phyloP scores from a whole-genome alignment of 1,140 invertebrate genomes.

The Eupeodes corollae region DNA sequence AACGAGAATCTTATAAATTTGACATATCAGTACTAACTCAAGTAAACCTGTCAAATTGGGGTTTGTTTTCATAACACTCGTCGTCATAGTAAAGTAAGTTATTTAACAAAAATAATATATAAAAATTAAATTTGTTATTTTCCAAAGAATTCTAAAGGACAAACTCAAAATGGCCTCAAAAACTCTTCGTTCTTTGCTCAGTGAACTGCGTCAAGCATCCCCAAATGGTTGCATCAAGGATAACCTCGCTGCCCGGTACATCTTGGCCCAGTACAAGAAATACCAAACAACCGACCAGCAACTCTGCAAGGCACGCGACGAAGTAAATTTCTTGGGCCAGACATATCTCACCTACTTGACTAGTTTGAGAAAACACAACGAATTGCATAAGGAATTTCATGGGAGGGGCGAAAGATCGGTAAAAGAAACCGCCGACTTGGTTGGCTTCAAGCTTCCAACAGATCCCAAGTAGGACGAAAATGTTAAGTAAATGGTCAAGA shows the following conservation, averaged over 20 bases:
- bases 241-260: conserved; percentile 43
- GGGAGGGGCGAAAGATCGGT: conserved; percentile 64
- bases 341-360: conserved; percentile 65
- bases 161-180: conserved; percentile 14
- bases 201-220: conserved; percentile 23
- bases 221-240: conserved; percentile 27
- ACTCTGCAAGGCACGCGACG: conserved; percentile 66
- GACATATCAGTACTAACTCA: no score
- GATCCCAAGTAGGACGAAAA: conserved; percentile 50
- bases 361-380: conserved; percentile 51
- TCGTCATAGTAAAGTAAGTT: no score
- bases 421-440: conserved; percentile 64
- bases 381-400: conserved; percentile 58
- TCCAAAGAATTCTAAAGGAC: no score
- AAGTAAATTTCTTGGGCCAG: conserved; percentile 55
- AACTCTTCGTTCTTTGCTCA: conserved; percentile 23
- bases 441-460: conserved; percentile 75
- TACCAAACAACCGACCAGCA: conserved; percentile 67
- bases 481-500: background rate
- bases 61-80: no score
- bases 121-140: no score
- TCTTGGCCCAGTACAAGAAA: conserved; percentile 58
- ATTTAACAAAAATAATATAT: no score
- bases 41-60: no score
- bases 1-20: no score